phyloP scores from a whole-genome alignment of 2,113 vertebrate species.

The Etia nguti region DNA sequence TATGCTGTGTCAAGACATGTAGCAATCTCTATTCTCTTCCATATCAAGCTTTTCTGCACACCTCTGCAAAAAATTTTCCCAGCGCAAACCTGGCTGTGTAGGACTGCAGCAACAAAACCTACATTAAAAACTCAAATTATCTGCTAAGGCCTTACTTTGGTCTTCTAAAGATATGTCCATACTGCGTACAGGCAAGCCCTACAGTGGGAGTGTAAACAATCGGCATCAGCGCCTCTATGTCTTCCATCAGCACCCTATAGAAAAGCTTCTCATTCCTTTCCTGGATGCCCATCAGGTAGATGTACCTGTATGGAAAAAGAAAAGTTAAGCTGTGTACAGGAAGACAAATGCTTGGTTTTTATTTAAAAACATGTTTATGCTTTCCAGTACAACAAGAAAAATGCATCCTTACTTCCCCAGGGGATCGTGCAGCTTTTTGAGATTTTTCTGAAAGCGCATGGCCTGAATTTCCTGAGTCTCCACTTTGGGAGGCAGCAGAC shows the following conservation, averaged over 20 bases:
- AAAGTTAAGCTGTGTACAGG: not conserved
- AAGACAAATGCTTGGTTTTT: not conserved
- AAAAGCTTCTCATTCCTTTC: constrained; percentile 95
- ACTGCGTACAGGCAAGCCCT: constrained; percentile 93
- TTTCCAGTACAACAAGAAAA: not conserved
- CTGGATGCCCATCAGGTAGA: constrained; percentile 97
- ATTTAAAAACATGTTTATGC: not conserved
- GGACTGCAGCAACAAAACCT: not conserved
- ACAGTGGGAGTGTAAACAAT: constrained; percentile 98
- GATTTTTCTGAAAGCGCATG: constrained; percentile 89
- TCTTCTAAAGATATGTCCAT: constrained; percentile 95
- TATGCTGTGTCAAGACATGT: not conserved
- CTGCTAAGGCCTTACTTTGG: constrained; percentile 81
- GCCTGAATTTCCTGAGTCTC: constrained; percentile 95
- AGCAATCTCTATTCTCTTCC: not conserved
- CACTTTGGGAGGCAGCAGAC: constrained; percentile 91
- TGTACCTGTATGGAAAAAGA: constrained; percentile 74
- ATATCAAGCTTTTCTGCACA: not conserved
- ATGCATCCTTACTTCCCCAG: constrained; percentile 82
- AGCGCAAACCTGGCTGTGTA: not conserved
- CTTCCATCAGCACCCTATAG: constrained; percentile 90
- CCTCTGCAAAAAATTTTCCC: not conserved
- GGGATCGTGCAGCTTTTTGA: constrained; percentile 87
- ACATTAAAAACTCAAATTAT: not conserved
- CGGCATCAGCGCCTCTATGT: constrained; percentile 91